Percentiles rank a stretch among this genome's conserved stretches.
Evolutionary conservation across 64 coral and sea anemone species (phyloP).

Genomic region (Hydrozoanthus tunicans): DNA sequence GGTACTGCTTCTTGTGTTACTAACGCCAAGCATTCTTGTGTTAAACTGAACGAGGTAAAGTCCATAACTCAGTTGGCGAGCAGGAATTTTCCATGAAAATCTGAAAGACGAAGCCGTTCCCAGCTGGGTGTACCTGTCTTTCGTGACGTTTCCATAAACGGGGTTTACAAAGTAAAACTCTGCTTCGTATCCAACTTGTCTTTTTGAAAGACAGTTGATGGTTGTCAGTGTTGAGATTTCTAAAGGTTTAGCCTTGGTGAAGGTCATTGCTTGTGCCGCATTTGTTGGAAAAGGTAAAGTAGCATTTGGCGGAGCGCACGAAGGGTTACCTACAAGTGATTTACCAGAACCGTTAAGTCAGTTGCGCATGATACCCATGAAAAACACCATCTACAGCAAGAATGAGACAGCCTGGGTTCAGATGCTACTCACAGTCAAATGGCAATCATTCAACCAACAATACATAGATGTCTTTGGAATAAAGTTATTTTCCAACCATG

Average conservation of each 20-base stretch:
- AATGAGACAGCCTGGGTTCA: no score
- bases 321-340: constrained; percentile 44
- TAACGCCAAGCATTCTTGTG: constrained; percentile 33
- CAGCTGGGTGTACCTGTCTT: background rate
- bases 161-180: constrained; percentile 13
- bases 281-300: constrained; percentile 55
- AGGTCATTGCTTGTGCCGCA: constrained; percentile 33
- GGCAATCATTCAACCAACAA: no score
- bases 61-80: constrained; percentile 48
- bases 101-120: background rate
- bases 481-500: no score
- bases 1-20: constrained; percentile 24
- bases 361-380: no score
- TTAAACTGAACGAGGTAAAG: constrained; percentile 68
- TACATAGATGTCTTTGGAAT: no score
- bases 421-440: no score
- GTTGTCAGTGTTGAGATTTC: background rate
- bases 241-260: constrained; percentile 46
- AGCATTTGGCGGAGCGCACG: constrained; percentile 70
- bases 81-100: constrained; percentile 55
- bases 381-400: no score
- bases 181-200: constrained; percentile 8
- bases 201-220: constrained; percentile 17
- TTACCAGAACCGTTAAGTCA: background rate
- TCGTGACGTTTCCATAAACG: background rate